Percentiles rank a stretch among this genome's conserved stretches.
phyloP scores from a whole-genome alignment of 1,140 invertebrate species.

The Dryas iulia region DNA sequence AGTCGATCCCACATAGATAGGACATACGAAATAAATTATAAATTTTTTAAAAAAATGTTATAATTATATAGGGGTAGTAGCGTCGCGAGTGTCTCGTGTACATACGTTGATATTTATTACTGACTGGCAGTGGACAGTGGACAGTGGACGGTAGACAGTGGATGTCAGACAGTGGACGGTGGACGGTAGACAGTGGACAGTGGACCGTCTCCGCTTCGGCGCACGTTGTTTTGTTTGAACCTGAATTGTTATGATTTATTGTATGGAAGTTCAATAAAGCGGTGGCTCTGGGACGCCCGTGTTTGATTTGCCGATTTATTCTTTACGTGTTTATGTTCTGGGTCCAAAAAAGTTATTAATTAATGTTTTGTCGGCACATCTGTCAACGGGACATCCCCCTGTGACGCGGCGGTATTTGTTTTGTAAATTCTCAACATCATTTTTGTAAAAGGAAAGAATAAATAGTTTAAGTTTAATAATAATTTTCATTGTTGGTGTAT shows the following conservation, averaged over 20 bases:
- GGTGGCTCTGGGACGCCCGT: slow-evolving; percentile 75
- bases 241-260: slow-evolving; percentile 79
- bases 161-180: too few relatives aligned
- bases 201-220: slow-evolving; percentile 51
- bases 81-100: slow-evolving; percentile 68
- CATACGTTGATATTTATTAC: slow-evolving; percentile 77
- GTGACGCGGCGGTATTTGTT: slow-evolving; percentile 34
- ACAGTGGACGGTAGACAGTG: too few relatives aligned
- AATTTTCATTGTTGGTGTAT: slow-evolving; percentile 68
- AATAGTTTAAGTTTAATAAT: slow-evolving; percentile 77
- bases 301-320: slow-evolving; percentile 69
- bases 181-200: too few relatives aligned
- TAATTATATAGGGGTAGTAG: slow-evolving; percentile 61
- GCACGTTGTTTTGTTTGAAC: slow-evolving; percentile 78
- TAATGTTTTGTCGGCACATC: slow-evolving; percentile 52
- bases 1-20: slow-evolving; percentile 65
- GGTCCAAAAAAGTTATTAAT: too few relatives aligned
- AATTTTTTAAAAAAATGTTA: slow-evolving; percentile 70
- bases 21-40: slow-evolving; percentile 78
- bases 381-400: slow-evolving; percentile 41
- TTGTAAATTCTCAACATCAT: slow-evolving; percentile 77
- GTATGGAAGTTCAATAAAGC: slow-evolving; percentile 78
- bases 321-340: slow-evolving; percentile 67
- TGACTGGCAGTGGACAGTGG: slow-evolving; percentile 39
- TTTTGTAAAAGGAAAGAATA: slow-evolving; percentile 77